Evolutionary conservation across 2,797 vertebrate genomes (phyloP), one percentile per base, ranked within the genome.

Genomic region (Sebastes hopkinsi): DNA sequence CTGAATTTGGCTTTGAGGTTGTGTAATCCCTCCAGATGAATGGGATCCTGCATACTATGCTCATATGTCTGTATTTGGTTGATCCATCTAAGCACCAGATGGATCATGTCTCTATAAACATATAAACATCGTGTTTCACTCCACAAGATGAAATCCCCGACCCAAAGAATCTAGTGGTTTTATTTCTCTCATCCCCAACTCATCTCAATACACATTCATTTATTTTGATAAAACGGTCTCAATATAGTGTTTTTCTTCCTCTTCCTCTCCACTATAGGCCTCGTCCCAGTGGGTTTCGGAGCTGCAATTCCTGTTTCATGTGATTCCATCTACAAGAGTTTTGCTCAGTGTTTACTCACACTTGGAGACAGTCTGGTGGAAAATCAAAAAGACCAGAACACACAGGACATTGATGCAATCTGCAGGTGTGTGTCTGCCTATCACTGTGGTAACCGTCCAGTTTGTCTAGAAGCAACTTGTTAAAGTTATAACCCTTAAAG

Each of bases 301-400:
- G 92, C 94, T 36, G 87, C 92, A 14, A 88, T 96, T 69, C 91
- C 95, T 46, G 58, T 77, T 61, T 92, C 92, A 12, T 99, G 98
- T 77, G 95, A 95, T 56, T 96, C 95, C 82, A 98, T 99, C 93
- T 99, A 98, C 95, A 97, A 96, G 93, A 97, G 97, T 79, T 99
- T 99, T 34, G 98, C 98, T 0, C 92, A 95, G 82, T 99, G 98
- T 96, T 96, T 99, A 50, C 94, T 99, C 84, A 95, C 96, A 83
- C 93, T 99, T 11, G 98, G 98, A 68, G 97, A 99, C 77, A 95
- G 97, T 92, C 96, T 99, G 96, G 95, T 90, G 78, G 96, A 89
- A 42, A 96, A 94, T 22, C 95, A 91, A 78, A 94, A 79, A 86
- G 90, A 96, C 81, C 90, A 95, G 64, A 94, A 89, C 67, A 77